A percentile compares a stretch with the other conserved stretches of the same genome.
These are phyloP conservation scores for Nannobrachium achirus DNA, from an alignment of 2,113 vertebrate species.

Conservation along the genomic window DNA sequence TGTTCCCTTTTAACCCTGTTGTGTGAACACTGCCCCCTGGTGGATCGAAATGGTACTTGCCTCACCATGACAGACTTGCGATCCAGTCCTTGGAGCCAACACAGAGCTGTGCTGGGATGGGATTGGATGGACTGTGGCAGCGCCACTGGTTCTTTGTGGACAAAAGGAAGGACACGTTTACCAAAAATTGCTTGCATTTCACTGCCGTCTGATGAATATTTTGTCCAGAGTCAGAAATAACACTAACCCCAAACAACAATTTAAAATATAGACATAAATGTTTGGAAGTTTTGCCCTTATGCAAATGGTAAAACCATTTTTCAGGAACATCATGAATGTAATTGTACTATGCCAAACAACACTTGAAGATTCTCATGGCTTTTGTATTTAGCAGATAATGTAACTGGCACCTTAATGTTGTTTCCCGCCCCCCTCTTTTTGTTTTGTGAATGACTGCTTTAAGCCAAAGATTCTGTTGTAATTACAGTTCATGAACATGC, in stretches of 20 bases:
- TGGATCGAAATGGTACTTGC: conserved; percentile 43
- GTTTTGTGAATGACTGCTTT: neutral
- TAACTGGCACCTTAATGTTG: neutral
- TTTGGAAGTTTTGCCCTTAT: neutral
- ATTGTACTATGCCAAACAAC: neutral
- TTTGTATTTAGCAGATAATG: neutral
- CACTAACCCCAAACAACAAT: neutral
- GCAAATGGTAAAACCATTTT: neutral
- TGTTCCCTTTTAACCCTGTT: conserved; percentile 2
- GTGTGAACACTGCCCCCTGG: conserved; percentile 44
- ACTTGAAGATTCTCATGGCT: neutral
- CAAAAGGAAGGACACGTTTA: conserved; percentile 1
- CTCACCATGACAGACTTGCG: conserved; percentile 56
- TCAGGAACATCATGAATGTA: conserved; percentile 41
- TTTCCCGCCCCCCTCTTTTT: neutral
- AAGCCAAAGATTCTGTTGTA: no score
- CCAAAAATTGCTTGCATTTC: conserved; percentile 7
- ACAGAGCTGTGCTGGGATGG: conserved; percentile 13
- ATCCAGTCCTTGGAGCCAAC: conserved; percentile 53
- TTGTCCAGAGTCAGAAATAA: no score
- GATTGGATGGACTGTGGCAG: conserved; percentile 20
- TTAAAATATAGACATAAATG: conserved; percentile 29
- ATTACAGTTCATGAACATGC: neutral
- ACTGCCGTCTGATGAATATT: conserved; percentile 38
- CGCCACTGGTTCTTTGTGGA: conserved; percentile 22